Base-by-base conservation (phyloP, 1,140 invertebrate species). In the Drosophila azteca region DNA sequence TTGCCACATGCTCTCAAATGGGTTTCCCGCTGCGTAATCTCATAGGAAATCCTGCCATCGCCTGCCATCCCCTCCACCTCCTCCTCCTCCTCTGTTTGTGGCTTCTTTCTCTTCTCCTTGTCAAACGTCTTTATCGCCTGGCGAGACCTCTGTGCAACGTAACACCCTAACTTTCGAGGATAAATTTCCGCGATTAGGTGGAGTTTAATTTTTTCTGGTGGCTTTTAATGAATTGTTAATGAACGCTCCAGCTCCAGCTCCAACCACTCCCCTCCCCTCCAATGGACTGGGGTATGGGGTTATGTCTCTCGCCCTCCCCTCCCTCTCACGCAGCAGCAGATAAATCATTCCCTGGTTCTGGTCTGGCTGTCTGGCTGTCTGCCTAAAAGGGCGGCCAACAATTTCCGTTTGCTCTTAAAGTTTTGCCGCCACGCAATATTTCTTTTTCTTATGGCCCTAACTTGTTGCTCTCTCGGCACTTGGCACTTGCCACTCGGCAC, bases 351-450 rank as follows among this genome's bases (percentile, higher is more conserved):
- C 51, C 59, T 46, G 66, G 64, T 58, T 20, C 31, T 31, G 31
- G 31, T 31, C 7, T n/a, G n/a, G n/a, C 13, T 45, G 9, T 46
- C 46, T 66, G 48, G 39, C 7, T 51, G 71, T 31, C 74, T 68
- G 79, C 79, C 66, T 76, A 76, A 83, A 64, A 76, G 70, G 75
- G 79, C 79, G 75, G 70, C 3, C 79, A 84, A 83, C 75, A 64
- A 72, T 71, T 83, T 65, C 71, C 75, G 48, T 41, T 53, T 41
- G 60, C 53, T 61, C 77, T 64, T 74, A 69, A 77, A 67, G 58
- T 46, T 57, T 64, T 44, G 64, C 29, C 48, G 39, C 59, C 41
- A 49, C 15, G 48, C 46, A 53, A 31, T 35, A 48, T 53, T 57
- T 77, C 43, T 60, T 54, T 15, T 50, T 45, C 20, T 45, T 20